phyloP scores from a whole-genome alignment of 2,888 invertebrate species.

The Eristalinus sepulchralis region DNA sequence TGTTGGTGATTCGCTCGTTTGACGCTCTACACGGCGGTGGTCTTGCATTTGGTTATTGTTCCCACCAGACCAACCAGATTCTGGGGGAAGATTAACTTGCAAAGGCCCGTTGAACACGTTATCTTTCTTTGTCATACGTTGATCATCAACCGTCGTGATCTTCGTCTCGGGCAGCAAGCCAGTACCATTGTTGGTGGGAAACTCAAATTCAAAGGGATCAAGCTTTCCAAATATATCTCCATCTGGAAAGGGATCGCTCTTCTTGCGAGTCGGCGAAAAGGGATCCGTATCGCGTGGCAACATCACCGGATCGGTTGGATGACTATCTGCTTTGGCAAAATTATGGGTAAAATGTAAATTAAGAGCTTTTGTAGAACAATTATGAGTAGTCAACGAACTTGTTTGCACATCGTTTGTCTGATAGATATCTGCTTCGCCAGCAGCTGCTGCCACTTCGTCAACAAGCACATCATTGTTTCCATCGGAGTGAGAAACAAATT shows the following conservation, averaged over 20 bases:
- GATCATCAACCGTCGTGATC: constrained; percentile 32
- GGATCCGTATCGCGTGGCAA: constrained; percentile 80
- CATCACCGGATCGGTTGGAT: constrained; percentile 79
- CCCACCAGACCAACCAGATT: constrained; percentile 81
- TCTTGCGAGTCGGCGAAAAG: constrained; percentile 80
- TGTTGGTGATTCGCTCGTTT: constrained; percentile 73
- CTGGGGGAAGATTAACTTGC: constrained; percentile 87
- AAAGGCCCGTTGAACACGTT: constrained; percentile 85
- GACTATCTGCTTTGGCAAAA: constrained; percentile 64
- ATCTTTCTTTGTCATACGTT: constrained; percentile 42
- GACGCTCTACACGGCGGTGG: constrained; percentile 73
- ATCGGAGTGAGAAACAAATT: constrained; percentile 52
- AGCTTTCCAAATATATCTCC: constrained; percentile 80
- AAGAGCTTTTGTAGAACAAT: constrained; percentile 60
- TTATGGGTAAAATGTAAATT: constrained; percentile 69
- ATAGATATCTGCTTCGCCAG: constrained; percentile 34
- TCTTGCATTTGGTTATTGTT: constrained; percentile 49
- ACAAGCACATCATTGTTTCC: constrained; percentile 53
- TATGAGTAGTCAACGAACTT: constrained; percentile 68
- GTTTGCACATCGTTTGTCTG: constrained; percentile 55
- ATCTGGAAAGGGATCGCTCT: constrained; percentile 87
- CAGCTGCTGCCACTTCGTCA: constrained; percentile 47
- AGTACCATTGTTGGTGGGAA: constrained; percentile 70
- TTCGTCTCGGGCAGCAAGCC: constrained; percentile 49
- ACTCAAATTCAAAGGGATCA: constrained; percentile 80